Conservation (phyloP, 2,797 vertebrate genomes). For the Monodelphis domestica region DNA sequence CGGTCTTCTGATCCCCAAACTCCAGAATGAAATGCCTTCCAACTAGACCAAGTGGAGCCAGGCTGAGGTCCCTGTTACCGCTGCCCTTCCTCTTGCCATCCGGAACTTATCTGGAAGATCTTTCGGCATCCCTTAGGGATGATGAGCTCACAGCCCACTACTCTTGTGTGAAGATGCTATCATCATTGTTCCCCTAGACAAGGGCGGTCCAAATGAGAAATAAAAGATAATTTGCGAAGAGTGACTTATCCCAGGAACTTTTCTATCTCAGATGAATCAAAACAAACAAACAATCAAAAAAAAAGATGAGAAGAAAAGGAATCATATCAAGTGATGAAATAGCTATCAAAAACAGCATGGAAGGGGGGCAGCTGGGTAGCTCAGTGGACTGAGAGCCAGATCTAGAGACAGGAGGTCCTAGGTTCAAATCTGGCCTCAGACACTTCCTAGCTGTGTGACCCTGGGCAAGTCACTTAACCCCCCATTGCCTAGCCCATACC, state of each 20-base stretch:
- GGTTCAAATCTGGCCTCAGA: no score
- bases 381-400: no score
- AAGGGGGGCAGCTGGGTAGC: no score
- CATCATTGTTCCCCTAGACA: not conserved
- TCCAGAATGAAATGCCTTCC: not conserved
- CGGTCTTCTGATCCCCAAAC: not conserved
- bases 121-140: not conserved
- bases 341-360: not conserved
- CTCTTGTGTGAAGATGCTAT: not conserved
- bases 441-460: no score
- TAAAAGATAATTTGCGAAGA: not conserved
- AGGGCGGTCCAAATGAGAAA: not conserved
- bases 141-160: not conserved
- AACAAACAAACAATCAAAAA: no score
- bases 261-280: not conserved
- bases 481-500: no score
- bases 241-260: not conserved
- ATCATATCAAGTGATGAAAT: not conserved
- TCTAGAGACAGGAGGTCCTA: no score
- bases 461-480: no score
- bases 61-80: not conserved
- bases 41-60: not conserved
- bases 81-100: not conserved
- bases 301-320: not conserved
- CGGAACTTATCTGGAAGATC: not conserved